Base-by-base conservation (phyloP, 2,797 vertebrate species). In the Danionella dracula region DNA sequence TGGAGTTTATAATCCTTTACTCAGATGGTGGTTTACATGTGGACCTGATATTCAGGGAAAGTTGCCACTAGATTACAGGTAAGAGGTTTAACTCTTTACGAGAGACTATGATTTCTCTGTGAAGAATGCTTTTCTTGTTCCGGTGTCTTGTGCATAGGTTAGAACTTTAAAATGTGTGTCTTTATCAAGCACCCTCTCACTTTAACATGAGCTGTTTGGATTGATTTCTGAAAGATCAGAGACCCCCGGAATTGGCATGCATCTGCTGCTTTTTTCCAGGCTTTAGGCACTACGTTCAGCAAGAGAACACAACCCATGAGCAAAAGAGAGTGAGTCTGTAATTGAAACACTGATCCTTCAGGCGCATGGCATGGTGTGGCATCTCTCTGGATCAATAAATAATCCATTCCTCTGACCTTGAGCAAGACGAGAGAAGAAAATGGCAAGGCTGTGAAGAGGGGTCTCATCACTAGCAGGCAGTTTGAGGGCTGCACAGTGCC, bases 361-460 rank as follows among this genome's bases (percentile, higher is more conserved):
- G 57, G 41, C 46, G 11, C 64, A 51, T 45, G 35, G 27, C 20
- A 37, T 44, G 41, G 44, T 49, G 49, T 58, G 31, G 32, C 70
- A 76, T 77, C 70, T 66, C 70, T 78, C 57, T 66, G 54, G 77
- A 80, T 80, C 78, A 76, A 74, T 79, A 51, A 72, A 76, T 74
- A 77, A 78, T 70, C 60, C 35, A 13, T 66, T 76, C 54, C 49
- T 40, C 58, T 76, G 75, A 84, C 81, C 78, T 80, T 84, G 77
- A 66, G 70, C 72, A 59, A 20, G 12, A 74, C 27, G 66, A 75
- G 57, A 2, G 40, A 58, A 66, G 57, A 70, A 81, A 76, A 78
- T 73, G 20, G 77, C 69, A 73, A 60, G 70, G 83, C 62, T 73
- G 62, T 64, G 73, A 73, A 68, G 74, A 77, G 73, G 70, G 66